Conservation (phyloP, 1,140 invertebrate species). For the Drosophila rufa region DNA sequence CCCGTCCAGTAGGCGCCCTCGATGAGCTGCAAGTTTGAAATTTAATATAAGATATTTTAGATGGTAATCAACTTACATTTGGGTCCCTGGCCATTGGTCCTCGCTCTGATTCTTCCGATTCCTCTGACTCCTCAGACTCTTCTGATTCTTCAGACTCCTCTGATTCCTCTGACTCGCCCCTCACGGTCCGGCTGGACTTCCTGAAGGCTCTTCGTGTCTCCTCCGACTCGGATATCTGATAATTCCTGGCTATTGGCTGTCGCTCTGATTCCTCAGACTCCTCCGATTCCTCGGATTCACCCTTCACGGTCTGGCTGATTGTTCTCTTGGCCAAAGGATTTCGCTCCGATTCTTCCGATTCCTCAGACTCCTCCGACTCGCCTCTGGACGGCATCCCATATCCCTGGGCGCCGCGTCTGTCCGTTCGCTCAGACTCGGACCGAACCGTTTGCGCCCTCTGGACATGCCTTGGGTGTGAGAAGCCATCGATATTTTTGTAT, state of each 20-base stretch:
- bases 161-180: not conserved
- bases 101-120: not conserved
- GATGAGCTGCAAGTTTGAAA: not conserved
- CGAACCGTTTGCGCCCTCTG: not conserved
- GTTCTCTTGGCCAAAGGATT: too few species aligned
- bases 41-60: too few species aligned
- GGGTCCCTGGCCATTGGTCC: too few species aligned
- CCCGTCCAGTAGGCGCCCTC: constrained; percentile 31
- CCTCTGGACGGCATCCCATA: not conserved
- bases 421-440: not conserved
- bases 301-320: too few species aligned
- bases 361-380: not conserved
- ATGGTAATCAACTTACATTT: not conserved
- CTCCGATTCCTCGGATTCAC: too few species aligned
- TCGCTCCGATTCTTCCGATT: not conserved
- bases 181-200: not conserved
- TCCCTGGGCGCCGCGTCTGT: not conserved
- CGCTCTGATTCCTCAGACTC: too few species aligned
- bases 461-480: too few species aligned
- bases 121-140: not conserved
- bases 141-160: not conserved
- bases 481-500: too few species aligned
- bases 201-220: too few species aligned
- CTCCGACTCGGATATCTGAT: not conserved
- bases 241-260: too few species aligned